phyloP scores from a whole-genome alignment of 2,888 invertebrate species.

The Apotomis turbidana region DNA sequence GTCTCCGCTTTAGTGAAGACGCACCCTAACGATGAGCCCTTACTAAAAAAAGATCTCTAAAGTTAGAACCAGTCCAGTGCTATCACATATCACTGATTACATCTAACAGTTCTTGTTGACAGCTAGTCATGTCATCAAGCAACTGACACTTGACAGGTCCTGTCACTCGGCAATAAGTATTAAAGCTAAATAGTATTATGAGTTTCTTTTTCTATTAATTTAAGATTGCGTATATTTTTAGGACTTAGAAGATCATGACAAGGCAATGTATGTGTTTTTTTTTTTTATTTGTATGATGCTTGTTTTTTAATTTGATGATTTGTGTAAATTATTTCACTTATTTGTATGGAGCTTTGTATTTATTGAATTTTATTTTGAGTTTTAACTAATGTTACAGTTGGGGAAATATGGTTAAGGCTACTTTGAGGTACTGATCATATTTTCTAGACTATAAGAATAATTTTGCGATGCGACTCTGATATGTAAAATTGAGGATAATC shows the following conservation, averaged over 20 bases:
- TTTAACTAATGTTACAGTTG: slow-evolving; percentile 47
- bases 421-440: neutral
- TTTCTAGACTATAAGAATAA: slow-evolving; percentile 46
- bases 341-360: slow-evolving; percentile 70
- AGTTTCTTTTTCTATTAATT: slow-evolving; percentile 64
- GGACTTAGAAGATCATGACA: slow-evolving; percentile 81
- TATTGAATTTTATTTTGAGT: slow-evolving; percentile 57
- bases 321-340: slow-evolving; percentile 67
- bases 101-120: slow-evolving; percentile 62
- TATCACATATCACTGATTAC: slow-evolving; percentile 46
- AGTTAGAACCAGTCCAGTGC: slow-evolving; percentile 12
- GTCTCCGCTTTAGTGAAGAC: no score
- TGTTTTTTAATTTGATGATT: slow-evolving; percentile 55
- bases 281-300: slow-evolving; percentile 42
- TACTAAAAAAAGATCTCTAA: neutral
- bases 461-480: slow-evolving; percentile 44
- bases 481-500: neutral
- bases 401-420: neutral
- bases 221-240: slow-evolving; percentile 82
- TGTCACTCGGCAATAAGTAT: slow-evolving; percentile 64
- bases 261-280: slow-evolving; percentile 71
- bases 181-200: slow-evolving; percentile 72
- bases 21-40: no score
- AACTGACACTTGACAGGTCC: slow-evolving; percentile 64
- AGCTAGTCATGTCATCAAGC: slow-evolving; percentile 77